phyloP scores from a whole-genome alignment of 1,140 invertebrate genomes.

The Holotrichia oblita region DNA sequence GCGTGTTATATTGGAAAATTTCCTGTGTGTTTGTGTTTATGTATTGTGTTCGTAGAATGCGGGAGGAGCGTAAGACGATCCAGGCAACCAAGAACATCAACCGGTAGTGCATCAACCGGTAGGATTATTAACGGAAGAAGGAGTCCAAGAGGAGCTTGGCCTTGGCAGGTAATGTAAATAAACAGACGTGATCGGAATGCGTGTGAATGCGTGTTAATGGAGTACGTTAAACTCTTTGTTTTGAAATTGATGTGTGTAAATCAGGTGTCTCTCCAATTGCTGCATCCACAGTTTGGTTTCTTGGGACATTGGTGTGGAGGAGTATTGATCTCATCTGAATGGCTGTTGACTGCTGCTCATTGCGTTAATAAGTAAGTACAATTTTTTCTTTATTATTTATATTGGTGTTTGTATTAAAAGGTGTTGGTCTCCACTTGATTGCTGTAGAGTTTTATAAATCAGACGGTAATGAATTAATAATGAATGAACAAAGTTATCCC shows the following conservation, averaged over 20 bases:
- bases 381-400: too few species aligned
- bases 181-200: slow-evolving; percentile 1
- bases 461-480: too few species aligned
- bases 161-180: slow-evolving; percentile 75
- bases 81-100: slow-evolving; percentile 61
- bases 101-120: slow-evolving; percentile 63
- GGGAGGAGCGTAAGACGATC: slow-evolving; percentile 66
- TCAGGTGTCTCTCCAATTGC: slow-evolving; percentile 84
- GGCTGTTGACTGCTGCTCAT: slow-evolving; percentile 91
- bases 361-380: too few species aligned
- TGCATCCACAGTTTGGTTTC: slow-evolving; percentile 88
- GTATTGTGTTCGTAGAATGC: slow-evolving; percentile 64
- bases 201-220: neutral
- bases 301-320: slow-evolving; percentile 94
- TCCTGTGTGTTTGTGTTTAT: neutral
- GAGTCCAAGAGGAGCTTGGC: slow-evolving; percentile 81
- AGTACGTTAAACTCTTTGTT: slow-evolving; percentile 15
- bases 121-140: slow-evolving; percentile 83
- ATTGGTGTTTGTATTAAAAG: too few species aligned
- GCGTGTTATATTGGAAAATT: too few species aligned
- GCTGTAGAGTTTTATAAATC: too few species aligned
- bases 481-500: too few species aligned
- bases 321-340: slow-evolving; percentile 82
- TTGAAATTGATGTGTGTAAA: neutral
- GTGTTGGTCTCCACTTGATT: too few species aligned